Base-by-base conservation (phyloP, 2,797 vertebrate species). In the Labroides dimidiatus region DNA sequence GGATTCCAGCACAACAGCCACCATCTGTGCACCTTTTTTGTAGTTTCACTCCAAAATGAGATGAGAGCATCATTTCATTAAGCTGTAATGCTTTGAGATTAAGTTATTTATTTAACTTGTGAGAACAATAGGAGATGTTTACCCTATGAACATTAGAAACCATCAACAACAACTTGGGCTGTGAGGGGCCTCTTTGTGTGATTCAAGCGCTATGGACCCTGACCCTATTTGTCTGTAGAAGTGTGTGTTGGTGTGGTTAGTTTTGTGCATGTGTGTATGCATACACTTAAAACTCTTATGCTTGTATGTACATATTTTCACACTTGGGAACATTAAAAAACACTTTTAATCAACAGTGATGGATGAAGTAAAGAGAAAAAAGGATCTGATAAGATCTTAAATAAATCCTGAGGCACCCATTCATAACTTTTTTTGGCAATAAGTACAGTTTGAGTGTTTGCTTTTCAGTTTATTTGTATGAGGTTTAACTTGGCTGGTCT, bases 201-300 rank as follows among this genome's bases (percentile, higher is more conserved):
- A 93, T 95, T 92, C 89, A 88, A 70, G 83, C 86, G 85, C 87
- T 90, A 68, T 94, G 92, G 90, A 90, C 88, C 88, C 84, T 93
- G 89, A 93, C 94, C 94, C 91, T 89, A 93, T 91, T 95, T 94
- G 93, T 95, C 84, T 94, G 89, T 91, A 94, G 48, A 58, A 47
- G 94, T 94, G 93, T 94, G 92, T 72, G 60, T 64, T 57, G 17
- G 23, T 65, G 24, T 55, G 54, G 67, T 52, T 63, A 39, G 2
- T 41, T 69, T 44, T 16, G 57, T 27, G 58, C 57, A 27, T 58
- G 47, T 73, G 15, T 48, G 42, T 69, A 19, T 51, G 30, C 23
- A 50, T 54, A 30, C 16, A 21, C 11, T 45, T 57, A 21, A 49
- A 24, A 60, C 23, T 52, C 45, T 61, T 19, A 41, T 44, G 54